Evolutionary conservation across 2,113 vertebrate genomes (phyloP).

Genomic region (Thryonomys swinderianus): DNA sequence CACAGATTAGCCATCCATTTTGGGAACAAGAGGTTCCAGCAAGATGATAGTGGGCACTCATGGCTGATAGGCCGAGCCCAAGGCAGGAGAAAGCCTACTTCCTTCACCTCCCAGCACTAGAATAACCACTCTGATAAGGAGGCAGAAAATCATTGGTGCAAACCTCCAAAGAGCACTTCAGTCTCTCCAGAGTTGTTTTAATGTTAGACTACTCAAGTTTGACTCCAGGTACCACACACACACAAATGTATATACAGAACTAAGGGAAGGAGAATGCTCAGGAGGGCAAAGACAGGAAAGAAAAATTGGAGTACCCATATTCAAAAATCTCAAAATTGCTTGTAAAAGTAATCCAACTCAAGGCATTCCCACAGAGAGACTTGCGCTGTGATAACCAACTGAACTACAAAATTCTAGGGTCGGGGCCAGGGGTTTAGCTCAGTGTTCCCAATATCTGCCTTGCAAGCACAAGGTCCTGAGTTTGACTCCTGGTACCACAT

Average conservation of each 20-base stretch:
- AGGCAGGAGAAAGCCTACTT: background rate
- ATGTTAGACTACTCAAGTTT: background rate
- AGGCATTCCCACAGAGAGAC: background rate
- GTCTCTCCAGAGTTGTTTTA: background rate
- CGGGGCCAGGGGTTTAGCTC: too few relatives aligned
- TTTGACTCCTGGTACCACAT: too few relatives aligned
- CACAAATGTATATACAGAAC: too few relatives aligned
- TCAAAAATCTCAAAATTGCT: constrained; percentile 17
- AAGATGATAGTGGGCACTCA: background rate
- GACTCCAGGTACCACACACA: too few relatives aligned
- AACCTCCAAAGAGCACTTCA: background rate
- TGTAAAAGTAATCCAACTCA: background rate
- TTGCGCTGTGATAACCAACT: constrained; percentile 1
- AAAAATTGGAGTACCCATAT: background rate
- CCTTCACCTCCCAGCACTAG: background rate
- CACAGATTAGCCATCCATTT: background rate
- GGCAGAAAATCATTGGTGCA: background rate
- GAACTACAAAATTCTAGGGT: constrained; percentile 30
- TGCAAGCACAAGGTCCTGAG: too few relatives aligned
- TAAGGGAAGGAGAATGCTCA: background rate
- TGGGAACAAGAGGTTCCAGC: background rate
- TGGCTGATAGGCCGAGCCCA: background rate
- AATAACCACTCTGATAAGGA: background rate
- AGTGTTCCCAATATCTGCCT: too few relatives aligned
- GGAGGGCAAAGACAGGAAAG: background rate